Evolutionary conservation across 2,888 invertebrate genomes (phyloP), one percentile per base, ranked within the genome.

Genomic region (Lissonota sp.): DNA sequence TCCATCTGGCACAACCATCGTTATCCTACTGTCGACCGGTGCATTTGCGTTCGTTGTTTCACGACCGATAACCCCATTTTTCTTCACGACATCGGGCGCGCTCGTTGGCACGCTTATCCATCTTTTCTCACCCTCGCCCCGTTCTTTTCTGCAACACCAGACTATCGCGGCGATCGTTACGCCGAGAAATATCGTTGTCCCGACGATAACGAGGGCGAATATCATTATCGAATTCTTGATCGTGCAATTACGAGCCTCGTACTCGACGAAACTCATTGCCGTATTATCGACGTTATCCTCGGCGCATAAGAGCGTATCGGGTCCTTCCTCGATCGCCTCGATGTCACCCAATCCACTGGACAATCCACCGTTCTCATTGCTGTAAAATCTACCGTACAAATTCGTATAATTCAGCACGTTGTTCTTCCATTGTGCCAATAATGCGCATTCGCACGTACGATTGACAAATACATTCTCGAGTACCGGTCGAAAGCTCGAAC

Each of bases 1-100:
- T 0, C 96, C 96, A 86, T 97, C 97, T 0, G 97, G 97, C 88
- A 97, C 94, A 69, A 97, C 96, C 92, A 97, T 92, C 44, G 91
- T 91, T 85, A 90, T 91, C 84, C 89, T 86, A 58, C 92, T 91
- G 87, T 92, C 92, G 12, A 91, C 91, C 14, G 92, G 90, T 0
- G 84, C 84, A 4, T 84, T 83, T 26, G 60, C 44, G 0, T 80
- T 69, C 8, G 63, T 62, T 10, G 67, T 73, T 46, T 84, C 85
- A 6, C 89, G 82, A 4, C 93, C 94, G 93, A 92, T 95, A 93
- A 92, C 94, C 92, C 89, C 95, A 93, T 89, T 94, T 93, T 91
- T 94, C 46, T 86, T 86, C 0, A 92, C 90, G 3, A 92, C 89
- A 76, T 92, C 91, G 3, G 92, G 91, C 0, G 91, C 89, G 60